Evolutionary conservation across 2,888 invertebrate genomes (phyloP), one percentile per base, ranked within the genome.

Genomic region (Eupithecia subfuscata): DNA sequence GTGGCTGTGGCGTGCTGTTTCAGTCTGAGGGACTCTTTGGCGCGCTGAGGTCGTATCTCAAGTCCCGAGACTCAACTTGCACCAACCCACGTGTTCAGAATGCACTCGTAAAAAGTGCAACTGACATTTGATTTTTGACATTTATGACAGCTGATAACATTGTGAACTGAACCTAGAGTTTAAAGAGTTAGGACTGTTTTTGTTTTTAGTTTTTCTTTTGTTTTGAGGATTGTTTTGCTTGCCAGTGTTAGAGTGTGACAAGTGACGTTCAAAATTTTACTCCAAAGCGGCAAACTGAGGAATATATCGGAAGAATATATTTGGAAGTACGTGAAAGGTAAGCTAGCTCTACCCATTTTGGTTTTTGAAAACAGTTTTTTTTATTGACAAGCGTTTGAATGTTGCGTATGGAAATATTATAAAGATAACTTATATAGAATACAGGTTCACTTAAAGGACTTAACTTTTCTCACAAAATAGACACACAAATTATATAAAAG

Each of bases 301-400:
- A 92, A 92, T 90, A 87, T 92, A 85, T 87, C 91, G 80, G 91
- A 91, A 86, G 89, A 91, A 86, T 92, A 90, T 84, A 89, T 94
- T 89, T 93, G 94, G 92, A 92, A 91, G 91, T 93, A 93, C 88
- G 89, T 94, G 83, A 92, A 92, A 93, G 94, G 94, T 94, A 89
- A 70, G 75, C 5, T 37, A 11, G 37, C 18, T 18, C 65, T 65
- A 34, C 11, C 9, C 12, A 12, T 64, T 34, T 22, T 8, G 63
- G 16, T 16, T 64, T 34, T 64, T 34, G 34, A 11, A 8, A 8
- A 16, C 14, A 64, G 16, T 16, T 8, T 30, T n/a, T 16, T 30
- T 16, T 64, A 64, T 64, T 30, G 34, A 30, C 52, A 22, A 22
- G 12, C 22, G 22, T 56, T 22, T 22, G 56, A 22, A 56, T 56